Conservation (phyloP, 1,140 invertebrate genomes). For the Papilio dardanus region DNA sequence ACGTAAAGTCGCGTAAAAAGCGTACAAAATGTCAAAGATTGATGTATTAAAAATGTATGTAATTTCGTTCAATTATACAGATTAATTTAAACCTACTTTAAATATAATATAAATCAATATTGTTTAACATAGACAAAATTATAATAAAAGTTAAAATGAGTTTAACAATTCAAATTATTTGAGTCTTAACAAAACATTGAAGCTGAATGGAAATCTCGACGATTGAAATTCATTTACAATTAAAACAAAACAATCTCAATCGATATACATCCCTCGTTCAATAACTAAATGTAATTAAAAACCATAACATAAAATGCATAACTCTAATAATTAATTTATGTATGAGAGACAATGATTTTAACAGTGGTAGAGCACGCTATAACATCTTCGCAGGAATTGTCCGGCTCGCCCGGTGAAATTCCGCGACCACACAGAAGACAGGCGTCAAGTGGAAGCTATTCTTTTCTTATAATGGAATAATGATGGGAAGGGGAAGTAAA, state of each 20-base stretch:
- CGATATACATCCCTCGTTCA: background rate
- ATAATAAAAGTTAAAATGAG: background rate
- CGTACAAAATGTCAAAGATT: background rate
- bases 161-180: background rate
- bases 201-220: background rate
- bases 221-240: background rate
- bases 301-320: background rate
- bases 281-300: background rate
- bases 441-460: too few relatives aligned
- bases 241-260: conserved; percentile 8
- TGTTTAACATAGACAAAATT: background rate
- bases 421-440: too few relatives aligned
- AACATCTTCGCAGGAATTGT: too few relatives aligned
- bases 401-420: too few relatives aligned
- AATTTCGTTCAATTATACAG: too few relatives aligned
- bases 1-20: background rate
- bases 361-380: too few relatives aligned
- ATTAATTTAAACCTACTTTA: too few relatives aligned
- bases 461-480: too few relatives aligned
- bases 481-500: too few relatives aligned
- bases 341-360: too few relatives aligned
- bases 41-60: too few relatives aligned
- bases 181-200: conserved; percentile 12
- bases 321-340: too few relatives aligned
- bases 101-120: background rate